phyloP scores from a whole-genome alignment of 2,888 invertebrate species.

The Drosophila koepferae region DNA sequence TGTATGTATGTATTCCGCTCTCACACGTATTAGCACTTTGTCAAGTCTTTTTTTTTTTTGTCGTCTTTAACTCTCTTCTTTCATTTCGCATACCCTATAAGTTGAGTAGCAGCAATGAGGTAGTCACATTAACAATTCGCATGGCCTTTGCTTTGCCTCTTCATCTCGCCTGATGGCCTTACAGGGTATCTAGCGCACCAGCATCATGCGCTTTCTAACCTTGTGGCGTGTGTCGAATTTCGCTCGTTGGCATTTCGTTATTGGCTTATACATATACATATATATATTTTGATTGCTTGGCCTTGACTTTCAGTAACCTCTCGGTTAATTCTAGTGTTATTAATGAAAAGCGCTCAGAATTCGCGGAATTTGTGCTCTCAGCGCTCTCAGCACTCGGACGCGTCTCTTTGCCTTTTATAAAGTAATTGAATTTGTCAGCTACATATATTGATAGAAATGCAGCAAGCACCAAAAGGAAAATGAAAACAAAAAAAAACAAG shows the following conservation, averaged over 20 bases:
- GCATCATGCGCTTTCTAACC: background rate
- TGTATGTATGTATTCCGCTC: slow-evolving; percentile 13
- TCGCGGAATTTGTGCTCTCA: slow-evolving; percentile 57
- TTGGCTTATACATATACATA: slow-evolving; percentile 51
- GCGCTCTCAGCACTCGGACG: slow-evolving; percentile 6
- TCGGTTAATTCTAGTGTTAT: slow-evolving; percentile 77
- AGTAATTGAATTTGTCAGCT: slow-evolving; percentile 67
- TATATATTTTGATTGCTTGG: slow-evolving; percentile 63
- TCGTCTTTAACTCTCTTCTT: slow-evolving; percentile 21
- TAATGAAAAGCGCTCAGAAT: slow-evolving; percentile 61
- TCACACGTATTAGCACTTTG: slow-evolving; percentile 72
- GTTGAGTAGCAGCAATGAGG: background rate
- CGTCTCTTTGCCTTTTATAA: slow-evolving; percentile 24
- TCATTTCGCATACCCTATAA: slow-evolving; percentile 23
- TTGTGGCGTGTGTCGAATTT: slow-evolving; percentile 64
- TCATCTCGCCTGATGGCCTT: background rate
- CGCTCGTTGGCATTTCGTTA: slow-evolving; percentile 36
- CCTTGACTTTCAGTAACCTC: slow-evolving; percentile 81
- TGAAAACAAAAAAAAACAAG: too few species aligned
- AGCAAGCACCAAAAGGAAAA: too few species aligned
- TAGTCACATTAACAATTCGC: background rate
- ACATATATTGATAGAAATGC: slow-evolving; percentile 52
- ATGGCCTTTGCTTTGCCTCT: background rate
- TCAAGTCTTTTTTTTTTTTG: slow-evolving; percentile 29
- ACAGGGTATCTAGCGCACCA: slow-evolving; percentile 21